phyloP scores from a whole-genome alignment of 1,140 invertebrate species.

The Calycopis cecrops region DNA sequence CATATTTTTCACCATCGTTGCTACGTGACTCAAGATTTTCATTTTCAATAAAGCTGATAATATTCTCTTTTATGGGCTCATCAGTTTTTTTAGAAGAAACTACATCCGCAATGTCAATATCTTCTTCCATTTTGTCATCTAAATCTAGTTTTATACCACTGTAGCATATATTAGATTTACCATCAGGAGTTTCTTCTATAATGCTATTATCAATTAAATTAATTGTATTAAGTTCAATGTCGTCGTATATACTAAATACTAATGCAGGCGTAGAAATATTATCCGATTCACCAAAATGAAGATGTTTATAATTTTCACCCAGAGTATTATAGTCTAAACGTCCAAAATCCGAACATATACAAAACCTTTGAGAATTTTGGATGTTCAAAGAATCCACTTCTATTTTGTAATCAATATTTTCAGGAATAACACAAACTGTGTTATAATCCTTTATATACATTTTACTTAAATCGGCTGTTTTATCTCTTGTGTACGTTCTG shows the following conservation, averaged over 20 bases:
- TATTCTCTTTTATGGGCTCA: too few species aligned
- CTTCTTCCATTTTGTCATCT: background rate
- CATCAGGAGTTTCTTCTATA: slow-evolving; percentile 11
- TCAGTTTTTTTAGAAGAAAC: too few species aligned
- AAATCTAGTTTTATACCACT: background rate
- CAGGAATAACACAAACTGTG: too few species aligned
- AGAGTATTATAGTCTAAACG: slow-evolving; percentile 30
- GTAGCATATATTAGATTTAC: slow-evolving; percentile 13
- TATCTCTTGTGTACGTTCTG: background rate
- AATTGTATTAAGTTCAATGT: slow-evolving; percentile 24
- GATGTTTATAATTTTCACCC: slow-evolving; percentile 40
- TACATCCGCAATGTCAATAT: too few species aligned
- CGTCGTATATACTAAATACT: slow-evolving; percentile 40
- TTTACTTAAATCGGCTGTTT: slow-evolving; percentile 12
- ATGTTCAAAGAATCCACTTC: slow-evolving; percentile 16
- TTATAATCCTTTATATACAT: background rate
- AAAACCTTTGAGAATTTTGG: slow-evolving; percentile 33
- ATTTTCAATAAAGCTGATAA: too few species aligned
- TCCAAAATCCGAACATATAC: slow-evolving; percentile 57
- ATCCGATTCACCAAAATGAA: slow-evolving; percentile 40
- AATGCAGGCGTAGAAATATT: slow-evolving; percentile 24
- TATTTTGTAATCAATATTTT: slow-evolving; percentile 16
- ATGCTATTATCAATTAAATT: slow-evolving; percentile 16
- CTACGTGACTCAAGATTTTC: too few species aligned
- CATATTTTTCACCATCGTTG: too few species aligned